phyloP scores from a whole-genome alignment of 2,113 vertebrate genomes.

The Pyxicephalus adspersus region DNA sequence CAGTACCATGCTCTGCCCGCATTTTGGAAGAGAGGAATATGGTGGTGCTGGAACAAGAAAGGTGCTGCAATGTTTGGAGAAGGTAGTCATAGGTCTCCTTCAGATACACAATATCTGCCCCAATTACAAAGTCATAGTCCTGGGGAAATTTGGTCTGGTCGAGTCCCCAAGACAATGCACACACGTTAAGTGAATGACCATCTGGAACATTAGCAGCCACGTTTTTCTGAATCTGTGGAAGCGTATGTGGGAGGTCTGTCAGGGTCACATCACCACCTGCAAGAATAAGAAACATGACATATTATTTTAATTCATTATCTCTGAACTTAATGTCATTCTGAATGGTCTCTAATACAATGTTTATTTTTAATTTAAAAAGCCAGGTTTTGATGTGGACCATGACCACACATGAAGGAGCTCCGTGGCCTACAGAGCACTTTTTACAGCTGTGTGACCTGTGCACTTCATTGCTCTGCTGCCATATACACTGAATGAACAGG shows the following conservation, averaged over 20 bases:
- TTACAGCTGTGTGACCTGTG: too few relatives aligned
- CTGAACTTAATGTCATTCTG: too few relatives aligned
- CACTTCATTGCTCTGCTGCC: too few relatives aligned
- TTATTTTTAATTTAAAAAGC: too few relatives aligned
- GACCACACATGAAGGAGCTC: too few relatives aligned
- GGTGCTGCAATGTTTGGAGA: constrained; percentile 76
- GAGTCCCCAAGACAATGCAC: constrained; percentile 80
- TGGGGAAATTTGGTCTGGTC: constrained; percentile 75
- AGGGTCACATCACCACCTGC: constrained; percentile 81
- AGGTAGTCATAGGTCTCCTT: constrained; percentile 78
- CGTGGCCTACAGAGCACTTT: too few relatives aligned
- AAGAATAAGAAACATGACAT: constrained; percentile 33
- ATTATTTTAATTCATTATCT: background rate
- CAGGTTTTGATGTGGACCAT: too few relatives aligned
- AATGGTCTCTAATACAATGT: too few relatives aligned
- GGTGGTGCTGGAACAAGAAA: constrained; percentile 70
- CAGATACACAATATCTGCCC: constrained; percentile 83
- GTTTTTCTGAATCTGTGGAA: constrained; percentile 79
- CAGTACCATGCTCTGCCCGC: constrained; percentile 75
- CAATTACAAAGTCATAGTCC: constrained; percentile 82
- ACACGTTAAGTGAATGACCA: constrained; percentile 66
- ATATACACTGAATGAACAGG: too few relatives aligned
- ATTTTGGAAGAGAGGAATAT: constrained; percentile 83
- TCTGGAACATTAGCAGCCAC: constrained; percentile 73
- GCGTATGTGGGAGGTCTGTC: constrained; percentile 80